phyloP scores from a whole-genome alignment of 2,888 invertebrate genomes.

The Girardia tigrina region DNA sequence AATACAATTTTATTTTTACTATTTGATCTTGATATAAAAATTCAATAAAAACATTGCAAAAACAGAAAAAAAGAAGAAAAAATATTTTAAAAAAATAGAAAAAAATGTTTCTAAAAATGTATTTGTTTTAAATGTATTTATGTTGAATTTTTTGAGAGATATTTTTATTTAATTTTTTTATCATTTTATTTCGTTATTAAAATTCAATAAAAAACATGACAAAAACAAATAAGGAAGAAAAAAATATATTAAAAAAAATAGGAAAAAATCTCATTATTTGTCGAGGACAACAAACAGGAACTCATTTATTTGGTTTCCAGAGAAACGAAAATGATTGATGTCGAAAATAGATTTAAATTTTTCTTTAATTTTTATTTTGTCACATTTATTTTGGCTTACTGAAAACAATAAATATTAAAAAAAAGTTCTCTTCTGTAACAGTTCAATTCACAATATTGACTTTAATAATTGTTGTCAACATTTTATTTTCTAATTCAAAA shows the following conservation, averaged over 20 bases:
- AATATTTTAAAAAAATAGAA: too few relatives aligned
- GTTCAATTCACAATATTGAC: too few relatives aligned
- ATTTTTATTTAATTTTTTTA: not conserved
- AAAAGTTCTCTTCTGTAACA: too few relatives aligned
- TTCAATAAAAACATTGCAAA: too few relatives aligned
- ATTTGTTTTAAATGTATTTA: not conserved
- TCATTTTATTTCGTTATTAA: not conserved
- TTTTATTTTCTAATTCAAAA: too few relatives aligned
- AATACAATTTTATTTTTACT: too few relatives aligned
- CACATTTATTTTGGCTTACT: slow-evolving; percentile 13
- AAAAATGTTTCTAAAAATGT: too few relatives aligned
- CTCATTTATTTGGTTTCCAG: slow-evolving; percentile 16
- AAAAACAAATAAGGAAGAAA: not conserved
- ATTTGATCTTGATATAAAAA: too few relatives aligned
- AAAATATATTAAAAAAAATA: not conserved
- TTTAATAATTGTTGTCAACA: too few relatives aligned
- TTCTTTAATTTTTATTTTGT: not conserved
- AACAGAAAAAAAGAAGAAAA: too few relatives aligned
- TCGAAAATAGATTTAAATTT: not conserved
- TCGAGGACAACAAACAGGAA: slow-evolving; percentile 15
- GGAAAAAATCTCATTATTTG: slow-evolving; percentile 10
- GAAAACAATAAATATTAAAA: too few relatives aligned
- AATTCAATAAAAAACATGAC: not conserved
- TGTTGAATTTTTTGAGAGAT: not conserved
- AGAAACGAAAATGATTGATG: slow-evolving; percentile 16